A percentile compares a stretch with the other conserved stretches of the same genome.
phyloP scores from a whole-genome alignment of 2,888 invertebrate genomes.

The Hirtodrosophila confusa region DNA sequence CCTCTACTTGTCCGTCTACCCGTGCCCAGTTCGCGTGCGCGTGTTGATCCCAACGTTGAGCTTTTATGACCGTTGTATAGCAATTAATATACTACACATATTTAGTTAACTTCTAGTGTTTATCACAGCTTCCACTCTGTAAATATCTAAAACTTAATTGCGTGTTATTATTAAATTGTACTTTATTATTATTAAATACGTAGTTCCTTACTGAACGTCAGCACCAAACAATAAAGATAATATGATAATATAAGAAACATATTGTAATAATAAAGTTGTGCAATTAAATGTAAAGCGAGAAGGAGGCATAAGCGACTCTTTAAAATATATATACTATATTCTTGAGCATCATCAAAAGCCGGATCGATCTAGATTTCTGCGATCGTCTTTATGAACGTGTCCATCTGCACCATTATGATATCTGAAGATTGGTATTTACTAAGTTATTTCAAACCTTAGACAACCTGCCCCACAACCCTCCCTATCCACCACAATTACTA shows the following conservation, averaged over 20 bases:
- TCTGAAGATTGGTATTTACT: no score
- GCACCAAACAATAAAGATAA: slow-evolving; percentile 15
- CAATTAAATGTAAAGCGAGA: no score
- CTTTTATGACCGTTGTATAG: slow-evolving; percentile 25
- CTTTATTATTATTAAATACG: background rate
- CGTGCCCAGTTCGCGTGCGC: slow-evolving; percentile 23
- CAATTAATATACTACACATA: slow-evolving; percentile 17
- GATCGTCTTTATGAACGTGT: no score
- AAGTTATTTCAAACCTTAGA: no score
- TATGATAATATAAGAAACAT: background rate
- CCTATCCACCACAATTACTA: no score
- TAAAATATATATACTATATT: no score
- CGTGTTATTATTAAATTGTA: slow-evolving; percentile 12
- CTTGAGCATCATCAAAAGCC: no score
- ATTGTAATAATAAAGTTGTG: background rate
- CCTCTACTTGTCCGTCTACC: background rate
- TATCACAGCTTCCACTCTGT: slow-evolving; percentile 27
- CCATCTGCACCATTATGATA: no score
- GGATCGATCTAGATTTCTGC: no score
- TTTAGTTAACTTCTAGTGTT: slow-evolving; percentile 29
- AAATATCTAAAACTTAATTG: slow-evolving; percentile 27
- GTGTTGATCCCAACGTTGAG: slow-evolving; percentile 9
- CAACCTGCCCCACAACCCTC: no score
- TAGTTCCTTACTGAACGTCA: slow-evolving; percentile 17
- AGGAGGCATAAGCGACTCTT: no score